Evolutionary conservation across 2,113 vertebrate genomes (phyloP), one percentile per base, ranked within the genome.

Genomic region (Tichodroma muraria): DNA sequence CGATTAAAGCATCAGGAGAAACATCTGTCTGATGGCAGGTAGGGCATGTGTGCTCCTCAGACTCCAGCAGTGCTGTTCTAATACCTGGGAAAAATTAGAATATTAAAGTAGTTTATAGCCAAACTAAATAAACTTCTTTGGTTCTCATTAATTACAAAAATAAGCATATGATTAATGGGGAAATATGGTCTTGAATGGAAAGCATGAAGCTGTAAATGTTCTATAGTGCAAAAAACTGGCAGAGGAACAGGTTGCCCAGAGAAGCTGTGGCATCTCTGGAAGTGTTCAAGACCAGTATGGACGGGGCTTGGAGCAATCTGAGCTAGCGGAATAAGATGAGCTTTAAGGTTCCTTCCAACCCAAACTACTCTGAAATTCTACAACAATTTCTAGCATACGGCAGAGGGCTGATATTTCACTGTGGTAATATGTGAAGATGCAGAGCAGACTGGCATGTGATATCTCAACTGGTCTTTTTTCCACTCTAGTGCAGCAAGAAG

Each of bases 1-100:
- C 99, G 56, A 99, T 99, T 95, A 99, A 96, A 76, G 98, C 98
- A 85, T 99, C 99, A 16, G 99, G 99, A 63, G 99, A 99, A 78
- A 99, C 99, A 16, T 99, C 98, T 10, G 98, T 98, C 28, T 99
- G 98, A 96, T 98, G 97, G 91, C 99, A 99, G 1, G 98, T 99
- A 57, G 99, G 99, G 93, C 99, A 99, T 1, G 98, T 97, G 35
- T 99, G 99, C 1, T 99, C 98, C 42, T 99, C 99, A 2, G 99
- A 99, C 72, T 99, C 99, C 89, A 99, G 97, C n/a, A 99, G 95
- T 31, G 98, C 97, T 22, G 98, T 98, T 93, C 99, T 98, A 94
- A 99, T 99, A 98, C 99, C 99, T 99, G 95, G 11, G 37, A 90
- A 63, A 13, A 73, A 83, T 63, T 4, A 44, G 30, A 93, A 76